Base-by-base conservation (phyloP, 2,888 invertebrate genomes). In the Cheilosia variabilis region DNA sequence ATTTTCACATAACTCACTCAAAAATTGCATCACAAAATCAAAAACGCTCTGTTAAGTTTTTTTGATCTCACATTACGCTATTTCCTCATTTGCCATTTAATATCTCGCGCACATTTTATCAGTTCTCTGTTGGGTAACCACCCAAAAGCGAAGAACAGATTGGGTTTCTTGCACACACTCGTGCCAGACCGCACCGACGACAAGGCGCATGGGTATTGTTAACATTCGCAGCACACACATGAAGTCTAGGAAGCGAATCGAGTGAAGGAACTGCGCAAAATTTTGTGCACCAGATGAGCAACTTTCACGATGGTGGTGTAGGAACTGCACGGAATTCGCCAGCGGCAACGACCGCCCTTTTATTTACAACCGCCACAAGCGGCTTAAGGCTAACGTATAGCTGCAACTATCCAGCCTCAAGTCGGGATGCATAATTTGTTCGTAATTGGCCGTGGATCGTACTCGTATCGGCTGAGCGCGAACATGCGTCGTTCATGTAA, bases 61-160 rank as follows among this genome's bases (percentile, higher is more conserved):
- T 47, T 37, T 45, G 47, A 52, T 72, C 57, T 86, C 71, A 62
- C 34, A 71, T 77, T 81, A 72, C 81, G n/a, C 53, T 72, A 55
- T 86, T 86, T 86, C 86, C 86, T 86, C 86, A 86, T 86, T 76
- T 55, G 84, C 53, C 43, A 84, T 47, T 68, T 58, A 37, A 81
- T 77, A 86, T 60, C 37, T 45, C 7, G 34, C 57, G 53, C 17
- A 9, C 13, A 9, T 37, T 37, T 37, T 13, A 55, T n/a, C 55
- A 34, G 22, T 50, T 50, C 47, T 34, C 43, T 60, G 6, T 62
- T 9, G 22, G 37, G 55, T 71, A 78, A 47, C 71, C 72, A 77
- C 50, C 69, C 66, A 50, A 78, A 71, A 55, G 62, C 66, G 63
- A 71, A 80, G 66, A 66, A 86, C 58, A 77, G 37, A 72, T 86